Base-by-base conservation (phyloP, 2,888 invertebrate species). In the Cepaea hortensis region DNA sequence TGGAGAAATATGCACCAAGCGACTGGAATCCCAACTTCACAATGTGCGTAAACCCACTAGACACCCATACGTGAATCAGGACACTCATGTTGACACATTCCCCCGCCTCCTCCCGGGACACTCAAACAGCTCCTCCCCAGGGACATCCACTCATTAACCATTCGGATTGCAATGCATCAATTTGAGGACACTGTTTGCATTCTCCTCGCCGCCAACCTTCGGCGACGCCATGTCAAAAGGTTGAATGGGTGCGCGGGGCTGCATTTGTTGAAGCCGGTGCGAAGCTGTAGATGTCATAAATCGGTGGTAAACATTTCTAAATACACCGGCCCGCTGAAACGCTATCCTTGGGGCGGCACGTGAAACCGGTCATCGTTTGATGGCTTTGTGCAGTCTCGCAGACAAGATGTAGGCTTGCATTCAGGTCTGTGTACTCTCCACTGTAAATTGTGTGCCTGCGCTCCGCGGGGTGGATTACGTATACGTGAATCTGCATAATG, bases 351-450 rank as follows among this genome's bases (percentile, higher is more conserved):
- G n/a, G 55, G 5, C 50, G 76, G 76, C 76, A 76, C 18, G 50
- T 50, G 76, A 76, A 76, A 76, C 76, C 76, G 76, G 76, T 76
- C 50, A 76, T 50, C 76, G 76, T 50, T 48, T 76, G 76, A 15
- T 50, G 75, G 48, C 18, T 76, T 76, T 76, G 15, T 76, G 76
- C 6, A 20, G 48, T 50, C 18, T 76, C 23, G 50, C 48, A 20
- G 50, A 50, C 7, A 18, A 50, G 48, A 76, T 50, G 76, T 50
- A 9, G 15, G 48, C 4, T 76, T 7, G 50, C 76, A 76, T 7
- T 76, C 13, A 15, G 48, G 48, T 76, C 3, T 13, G 76, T 50
- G 15, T 50, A 20, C 20, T 75, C 48, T 76, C 20, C 18, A 50
- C 18, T 50, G 76, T 76, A 0, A 50, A 13, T 20, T 20, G 50